These are phyloP conservation scores for Prietella phreatophila DNA, from an alignment of 2,113 vertebrate species.

Conservation along the genomic window DNA sequence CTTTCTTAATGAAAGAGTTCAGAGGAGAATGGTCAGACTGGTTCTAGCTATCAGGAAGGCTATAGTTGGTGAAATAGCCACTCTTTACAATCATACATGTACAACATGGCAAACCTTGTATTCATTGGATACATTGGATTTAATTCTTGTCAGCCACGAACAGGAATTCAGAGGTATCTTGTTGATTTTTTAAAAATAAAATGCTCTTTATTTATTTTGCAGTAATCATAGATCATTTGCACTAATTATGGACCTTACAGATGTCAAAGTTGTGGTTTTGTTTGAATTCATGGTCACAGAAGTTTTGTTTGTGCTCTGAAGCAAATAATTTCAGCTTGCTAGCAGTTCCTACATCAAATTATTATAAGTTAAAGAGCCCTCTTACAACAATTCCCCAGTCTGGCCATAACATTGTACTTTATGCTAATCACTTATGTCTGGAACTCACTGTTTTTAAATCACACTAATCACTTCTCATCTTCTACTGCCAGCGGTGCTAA, in stretches of 20 bases:
- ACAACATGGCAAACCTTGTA: background rate
- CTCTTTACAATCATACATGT: background rate
- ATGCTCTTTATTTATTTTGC: background rate
- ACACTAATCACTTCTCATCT: constrained; percentile 16
- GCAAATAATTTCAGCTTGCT: background rate
- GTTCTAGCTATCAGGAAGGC: background rate
- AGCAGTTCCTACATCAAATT: background rate
- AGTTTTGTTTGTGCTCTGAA: background rate
- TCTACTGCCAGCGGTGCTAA: background rate
- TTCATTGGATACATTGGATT: background rate
- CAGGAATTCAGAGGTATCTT: background rate
- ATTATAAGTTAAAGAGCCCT: background rate
- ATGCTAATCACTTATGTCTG: constrained; percentile 1
- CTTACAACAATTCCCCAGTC: background rate
- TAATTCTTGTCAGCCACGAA: background rate
- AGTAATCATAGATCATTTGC: background rate
- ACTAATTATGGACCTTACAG: background rate
- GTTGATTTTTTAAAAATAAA: background rate
- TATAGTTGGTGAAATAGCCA: background rate
- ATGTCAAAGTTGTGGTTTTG: background rate
- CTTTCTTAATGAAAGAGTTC: background rate
- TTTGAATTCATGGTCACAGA: background rate
- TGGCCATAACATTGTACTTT: background rate
- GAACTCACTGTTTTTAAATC: background rate
- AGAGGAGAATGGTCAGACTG: background rate